These are phyloP conservation scores for Danio tinwini DNA, from an alignment of 2,797 vertebrate genomes.

Conservation along the genomic window DNA sequence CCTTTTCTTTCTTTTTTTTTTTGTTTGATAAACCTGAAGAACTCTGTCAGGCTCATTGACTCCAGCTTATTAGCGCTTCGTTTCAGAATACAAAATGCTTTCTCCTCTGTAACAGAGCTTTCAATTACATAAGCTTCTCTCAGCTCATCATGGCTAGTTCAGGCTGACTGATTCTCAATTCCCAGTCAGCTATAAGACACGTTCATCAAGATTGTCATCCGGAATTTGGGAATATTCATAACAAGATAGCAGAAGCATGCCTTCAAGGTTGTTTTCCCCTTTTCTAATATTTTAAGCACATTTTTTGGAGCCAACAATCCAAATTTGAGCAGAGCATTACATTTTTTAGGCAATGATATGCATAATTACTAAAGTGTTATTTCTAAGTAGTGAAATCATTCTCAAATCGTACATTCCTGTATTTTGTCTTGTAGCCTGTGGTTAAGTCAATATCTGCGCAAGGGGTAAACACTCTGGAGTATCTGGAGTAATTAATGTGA, in stretches of 20 bases:
- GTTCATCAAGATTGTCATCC: constrained; percentile 44
- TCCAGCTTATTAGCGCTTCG: constrained; percentile 37
- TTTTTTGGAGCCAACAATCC: background rate
- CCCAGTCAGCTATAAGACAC: constrained; percentile 46
- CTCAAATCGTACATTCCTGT: background rate
- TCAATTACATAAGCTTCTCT: constrained; percentile 64
- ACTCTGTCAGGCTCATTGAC: constrained; percentile 48
- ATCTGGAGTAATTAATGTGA: constrained; percentile 21
- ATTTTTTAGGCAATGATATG: constrained; percentile 1
- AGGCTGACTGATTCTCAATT: constrained; percentile 59
- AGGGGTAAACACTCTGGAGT: constrained; percentile 27
- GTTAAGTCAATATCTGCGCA: constrained; percentile 26
- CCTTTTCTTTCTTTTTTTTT: background rate
- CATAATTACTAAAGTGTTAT: constrained; percentile 2
- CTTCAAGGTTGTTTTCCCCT: background rate
- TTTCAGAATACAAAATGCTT: constrained; percentile 56
- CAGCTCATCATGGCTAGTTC: constrained; percentile 56
- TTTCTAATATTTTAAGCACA: background rate
- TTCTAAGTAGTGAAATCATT: background rate
- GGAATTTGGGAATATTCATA: constrained; percentile 35
- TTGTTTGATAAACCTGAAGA: constrained; percentile 34
- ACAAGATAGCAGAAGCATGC: constrained; percentile 6
- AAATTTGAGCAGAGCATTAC: background rate
- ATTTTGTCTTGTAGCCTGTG: constrained; percentile 29
- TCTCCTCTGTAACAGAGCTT: constrained; percentile 60